phyloP scores from a whole-genome alignment of 2,797 vertebrate genomes.

The Cossypha niveicapilla region DNA sequence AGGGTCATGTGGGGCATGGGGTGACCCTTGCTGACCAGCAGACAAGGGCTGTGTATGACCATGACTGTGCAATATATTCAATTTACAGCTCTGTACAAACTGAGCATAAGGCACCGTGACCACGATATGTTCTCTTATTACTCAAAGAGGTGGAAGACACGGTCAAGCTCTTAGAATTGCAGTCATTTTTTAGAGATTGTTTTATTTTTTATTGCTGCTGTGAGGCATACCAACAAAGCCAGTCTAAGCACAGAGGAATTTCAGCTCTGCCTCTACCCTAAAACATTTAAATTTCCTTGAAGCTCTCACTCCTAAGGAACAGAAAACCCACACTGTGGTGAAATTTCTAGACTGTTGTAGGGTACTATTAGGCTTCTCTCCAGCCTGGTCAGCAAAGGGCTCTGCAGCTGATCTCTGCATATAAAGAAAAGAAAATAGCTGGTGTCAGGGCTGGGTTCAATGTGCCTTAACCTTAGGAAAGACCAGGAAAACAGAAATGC shows the following conservation, averaged over 20 bases:
- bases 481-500: neutral
- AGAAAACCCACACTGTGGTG: fast-evolving
- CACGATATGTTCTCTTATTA: neutral
- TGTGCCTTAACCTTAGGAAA: neutral
- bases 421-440: neutral
- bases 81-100: neutral
- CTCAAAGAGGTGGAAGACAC: neutral
- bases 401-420: neutral
- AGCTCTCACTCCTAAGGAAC: neutral
- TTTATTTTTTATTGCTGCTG: constrained; percentile 34
- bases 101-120: neutral
- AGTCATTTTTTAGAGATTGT: neutral
- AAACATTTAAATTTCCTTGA: neutral
- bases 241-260: constrained; percentile 31
- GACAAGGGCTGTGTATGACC: neutral
- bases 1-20: neutral
- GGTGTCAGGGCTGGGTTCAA: neutral
- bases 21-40: neutral
- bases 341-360: neutral
- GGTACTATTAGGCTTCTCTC: neutral
- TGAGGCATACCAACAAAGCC: constrained; percentile 2
- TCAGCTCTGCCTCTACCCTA: neutral
- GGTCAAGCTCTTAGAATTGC: constrained; percentile 9
- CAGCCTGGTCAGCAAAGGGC: neutral
- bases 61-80: neutral